These are phyloP conservation scores for Polylopha cassiicola DNA, from an alignment of 2,888 invertebrate genomes.

Conservation along the genomic window DNA sequence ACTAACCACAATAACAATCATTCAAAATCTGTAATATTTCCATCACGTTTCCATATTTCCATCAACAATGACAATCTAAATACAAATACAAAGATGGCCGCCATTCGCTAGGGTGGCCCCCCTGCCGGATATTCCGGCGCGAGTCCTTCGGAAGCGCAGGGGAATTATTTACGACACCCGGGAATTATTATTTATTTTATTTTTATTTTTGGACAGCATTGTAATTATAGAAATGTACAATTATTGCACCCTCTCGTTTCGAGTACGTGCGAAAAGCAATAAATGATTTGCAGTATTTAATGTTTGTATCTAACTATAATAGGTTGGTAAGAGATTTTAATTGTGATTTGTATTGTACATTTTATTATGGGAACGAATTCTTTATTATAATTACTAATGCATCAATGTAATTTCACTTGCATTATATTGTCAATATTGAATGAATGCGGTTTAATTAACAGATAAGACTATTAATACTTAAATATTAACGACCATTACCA, in stretches of 20 bases:
- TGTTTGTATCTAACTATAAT: slow-evolving; percentile 17
- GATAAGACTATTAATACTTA: no score
- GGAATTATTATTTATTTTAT: slow-evolving; percentile 58
- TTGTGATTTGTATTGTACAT: slow-evolving; percentile 17
- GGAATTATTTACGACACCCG: slow-evolving; percentile 52
- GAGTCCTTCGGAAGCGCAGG: slow-evolving; percentile 57
- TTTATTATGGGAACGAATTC: slow-evolving; percentile 16
- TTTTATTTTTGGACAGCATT: slow-evolving; percentile 51
- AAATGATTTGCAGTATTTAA: slow-evolving; percentile 6
- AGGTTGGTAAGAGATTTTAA: slow-evolving; percentile 20
- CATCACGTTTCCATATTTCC: slow-evolving; percentile 31
- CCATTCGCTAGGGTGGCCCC: slow-evolving; percentile 55
- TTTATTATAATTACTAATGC: slow-evolving; percentile 4
- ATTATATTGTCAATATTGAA: no score
- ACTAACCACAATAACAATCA: slow-evolving; percentile 28
- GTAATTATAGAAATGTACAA: slow-evolving; percentile 43
- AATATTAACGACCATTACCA: no score
- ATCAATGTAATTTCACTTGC: not conserved
- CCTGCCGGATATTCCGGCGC: slow-evolving; percentile 53
- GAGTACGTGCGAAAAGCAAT: slow-evolving; percentile 24
- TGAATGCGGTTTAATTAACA: no score
- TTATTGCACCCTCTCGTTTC: slow-evolving; percentile 27
- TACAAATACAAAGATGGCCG: slow-evolving; percentile 64
- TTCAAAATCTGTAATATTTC: slow-evolving; percentile 35
- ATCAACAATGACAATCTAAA: slow-evolving; percentile 52